Evolutionary conservation across 1,140 invertebrate genomes (phyloP).

Genomic region (Ganaspis sp.): DNA sequence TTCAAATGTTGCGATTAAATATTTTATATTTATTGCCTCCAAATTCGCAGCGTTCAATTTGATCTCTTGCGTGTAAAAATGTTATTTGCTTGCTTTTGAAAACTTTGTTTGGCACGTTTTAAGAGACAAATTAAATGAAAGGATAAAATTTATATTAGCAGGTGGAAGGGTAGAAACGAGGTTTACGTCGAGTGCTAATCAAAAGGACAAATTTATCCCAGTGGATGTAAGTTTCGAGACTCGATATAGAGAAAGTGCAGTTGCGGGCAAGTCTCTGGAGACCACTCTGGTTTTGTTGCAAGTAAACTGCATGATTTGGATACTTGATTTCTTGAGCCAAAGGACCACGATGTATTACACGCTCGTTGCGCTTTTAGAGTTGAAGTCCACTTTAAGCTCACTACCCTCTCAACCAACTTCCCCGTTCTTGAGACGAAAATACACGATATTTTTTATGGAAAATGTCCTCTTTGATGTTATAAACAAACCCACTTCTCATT

Average conservation of each 20-base stretch:
- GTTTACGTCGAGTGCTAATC: constrained; percentile 6
- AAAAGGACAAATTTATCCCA: constrained; percentile 1
- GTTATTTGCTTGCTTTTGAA: too few species aligned
- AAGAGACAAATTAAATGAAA: too few species aligned
- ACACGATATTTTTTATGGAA: background rate
- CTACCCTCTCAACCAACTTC: background rate
- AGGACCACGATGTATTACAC: constrained; percentile 32
- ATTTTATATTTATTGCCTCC: too few species aligned
- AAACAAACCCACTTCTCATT: too few species aligned
- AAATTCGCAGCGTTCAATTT: too few species aligned
- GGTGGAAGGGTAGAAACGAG: background rate
- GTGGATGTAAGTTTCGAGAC: background rate
- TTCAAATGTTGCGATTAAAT: background rate
- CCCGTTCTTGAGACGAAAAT: background rate
- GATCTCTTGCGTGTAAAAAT: too few species aligned
- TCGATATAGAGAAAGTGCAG: background rate
- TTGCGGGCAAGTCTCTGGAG: constrained; percentile 33
- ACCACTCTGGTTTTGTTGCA: constrained; percentile 33
- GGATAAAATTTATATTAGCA: too few species aligned
- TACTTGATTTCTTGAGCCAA: constrained; percentile 38
- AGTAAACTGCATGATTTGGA: constrained; percentile 40
- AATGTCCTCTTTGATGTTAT: background rate
- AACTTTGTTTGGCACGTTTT: too few species aligned
- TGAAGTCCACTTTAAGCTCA: background rate
- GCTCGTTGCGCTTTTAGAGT: constrained; percentile 14